Base-by-base conservation (phyloP, 1,140 invertebrate genomes). In the Drosophila bocqueti region DNA sequence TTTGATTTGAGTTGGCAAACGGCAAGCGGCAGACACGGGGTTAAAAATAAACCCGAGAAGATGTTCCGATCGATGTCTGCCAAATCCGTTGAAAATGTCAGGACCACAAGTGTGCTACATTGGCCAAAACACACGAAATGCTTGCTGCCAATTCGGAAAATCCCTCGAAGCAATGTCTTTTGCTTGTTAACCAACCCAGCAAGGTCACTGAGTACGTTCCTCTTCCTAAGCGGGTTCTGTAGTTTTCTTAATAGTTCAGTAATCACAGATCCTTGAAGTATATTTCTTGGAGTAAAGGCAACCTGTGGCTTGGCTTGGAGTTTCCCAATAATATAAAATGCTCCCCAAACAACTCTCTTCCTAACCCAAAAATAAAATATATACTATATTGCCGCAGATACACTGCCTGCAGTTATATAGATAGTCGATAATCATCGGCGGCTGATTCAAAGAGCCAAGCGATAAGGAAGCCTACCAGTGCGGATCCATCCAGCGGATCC, bases 71-170 rank as follows among this genome's bases (percentile, higher is more conserved):
- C 42, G 55, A 45, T 59, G 46, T 52, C 40, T 81, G 64, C 65
- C 65, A 79, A 73, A 68, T 80, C 72, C 72, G 71, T 64, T 58
- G 72, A 67, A 87, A 89, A 84, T 87, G 84, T 87, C 83, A 87
- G 74, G 80, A 79, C 73, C 74, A 77, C 81, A 83, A 54, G 66
- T 79, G 63, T 79, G 60, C 64, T 62, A 76, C 71, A 73, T 79
- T 79, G 36, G 47, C 67, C n/a, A 68, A 57, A 66, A 72, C 49
- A 54, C 47, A 31, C 40, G 24, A 52, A 54, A 75, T 64, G 31
- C 13, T 24, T 16, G 67, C 67, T 73, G 69, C 69, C 69, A 73
- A 73, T 60, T 72, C 36, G 68, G 45, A 59, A 73, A 59, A 71
- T 71, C 50, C 46, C 69, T 49, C 24, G 16, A 34, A 54, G 65